Percentiles rank a stretch among this genome's conserved stretches.
These are phyloP conservation scores for Nasonia longicornis DNA, from an alignment of 1,140 invertebrate genomes.

Conservation along the genomic window DNA sequence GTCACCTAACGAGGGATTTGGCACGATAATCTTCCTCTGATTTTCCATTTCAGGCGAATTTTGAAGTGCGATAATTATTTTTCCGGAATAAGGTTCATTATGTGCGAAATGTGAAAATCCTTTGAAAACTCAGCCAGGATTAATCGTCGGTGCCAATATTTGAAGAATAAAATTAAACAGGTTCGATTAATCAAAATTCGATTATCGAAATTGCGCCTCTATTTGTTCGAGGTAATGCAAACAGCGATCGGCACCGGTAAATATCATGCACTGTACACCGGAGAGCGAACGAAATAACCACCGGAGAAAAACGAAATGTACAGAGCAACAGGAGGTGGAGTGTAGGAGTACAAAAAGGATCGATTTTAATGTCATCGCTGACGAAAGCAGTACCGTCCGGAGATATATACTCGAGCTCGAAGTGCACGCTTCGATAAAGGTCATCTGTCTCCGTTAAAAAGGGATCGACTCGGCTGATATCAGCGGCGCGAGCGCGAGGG, in stretches of 20 bases:
- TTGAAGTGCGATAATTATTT: too few relatives aligned
- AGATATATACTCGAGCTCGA: constrained; percentile 43
- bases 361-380: constrained; percentile 39
- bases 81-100: too few relatives aligned
- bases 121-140: background rate
- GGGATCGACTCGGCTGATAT: constrained; percentile 56
- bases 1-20: background rate
- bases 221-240: too few relatives aligned
- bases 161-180: background rate
- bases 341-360: background rate
- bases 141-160: background rate
- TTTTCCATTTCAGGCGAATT: too few relatives aligned
- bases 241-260: too few relatives aligned
- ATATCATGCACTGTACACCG: background rate
- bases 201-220: background rate
- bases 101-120: background rate
- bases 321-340: background rate
- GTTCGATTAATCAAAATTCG: background rate
- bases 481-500: constrained; percentile 39
- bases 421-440: constrained; percentile 47
- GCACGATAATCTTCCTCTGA: background rate
- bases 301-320: background rate
- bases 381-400: constrained; percentile 43
- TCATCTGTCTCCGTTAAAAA: constrained; percentile 62
- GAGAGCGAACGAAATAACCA: background rate